phyloP scores from a whole-genome alignment of 2,113 vertebrate genomes.

The Myiozetetes cayanensis region DNA sequence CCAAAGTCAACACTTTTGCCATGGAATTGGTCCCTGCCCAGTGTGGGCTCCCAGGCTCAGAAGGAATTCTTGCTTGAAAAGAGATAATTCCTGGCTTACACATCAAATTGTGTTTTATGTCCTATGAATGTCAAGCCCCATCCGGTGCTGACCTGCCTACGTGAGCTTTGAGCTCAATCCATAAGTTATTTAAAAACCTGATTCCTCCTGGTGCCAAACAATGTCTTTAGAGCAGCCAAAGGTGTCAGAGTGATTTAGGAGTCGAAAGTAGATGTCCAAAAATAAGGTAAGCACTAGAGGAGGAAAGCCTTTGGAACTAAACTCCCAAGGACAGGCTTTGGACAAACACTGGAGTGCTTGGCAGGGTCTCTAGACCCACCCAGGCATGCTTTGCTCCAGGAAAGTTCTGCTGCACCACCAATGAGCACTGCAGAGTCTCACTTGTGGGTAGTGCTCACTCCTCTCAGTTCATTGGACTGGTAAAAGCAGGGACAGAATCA shows the following conservation, averaged over 20 bases:
- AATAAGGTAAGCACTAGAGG: background rate
- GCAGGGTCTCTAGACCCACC: background rate
- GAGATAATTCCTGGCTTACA: background rate
- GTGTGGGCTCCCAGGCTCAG: background rate
- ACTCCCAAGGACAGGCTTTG: background rate
- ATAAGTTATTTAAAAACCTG: background rate
- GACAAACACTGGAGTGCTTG: background rate
- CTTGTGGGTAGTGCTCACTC: accelerated
- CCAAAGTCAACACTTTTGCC: background rate
- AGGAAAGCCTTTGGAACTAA: background rate
- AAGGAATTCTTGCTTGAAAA: background rate
- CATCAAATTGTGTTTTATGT: background rate
- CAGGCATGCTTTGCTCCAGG: background rate
- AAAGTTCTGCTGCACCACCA: background rate
- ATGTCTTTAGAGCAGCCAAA: background rate
- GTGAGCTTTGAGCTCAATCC: background rate
- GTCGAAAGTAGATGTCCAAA: background rate
- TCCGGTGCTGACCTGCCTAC: background rate
- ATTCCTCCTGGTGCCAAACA: background rate
- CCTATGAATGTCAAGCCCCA: background rate
- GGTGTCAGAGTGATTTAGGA: background rate
- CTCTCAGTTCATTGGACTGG: background rate
- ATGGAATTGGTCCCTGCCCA: accelerated
- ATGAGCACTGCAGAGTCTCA: background rate
- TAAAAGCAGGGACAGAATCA: background rate